Conservation (phyloP, 1,140 invertebrate species). For the Bombus sylvicola region DNA sequence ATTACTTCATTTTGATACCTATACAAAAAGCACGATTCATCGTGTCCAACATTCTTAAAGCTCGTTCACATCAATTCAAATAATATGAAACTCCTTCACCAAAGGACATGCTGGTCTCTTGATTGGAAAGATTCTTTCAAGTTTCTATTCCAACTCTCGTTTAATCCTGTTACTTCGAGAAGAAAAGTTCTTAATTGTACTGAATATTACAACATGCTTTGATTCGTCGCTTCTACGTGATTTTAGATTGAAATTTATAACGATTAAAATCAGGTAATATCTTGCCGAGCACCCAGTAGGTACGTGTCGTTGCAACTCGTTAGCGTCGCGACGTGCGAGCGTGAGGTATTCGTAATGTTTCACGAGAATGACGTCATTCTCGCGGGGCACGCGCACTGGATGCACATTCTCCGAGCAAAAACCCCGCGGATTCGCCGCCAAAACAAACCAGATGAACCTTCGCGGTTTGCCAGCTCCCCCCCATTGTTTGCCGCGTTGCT, state of each 20-base stretch:
- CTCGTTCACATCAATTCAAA: neutral
- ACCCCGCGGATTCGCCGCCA: conserved; percentile 25
- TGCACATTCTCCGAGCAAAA: conserved; percentile 9
- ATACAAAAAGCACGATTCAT: neutral
- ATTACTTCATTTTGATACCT: neutral
- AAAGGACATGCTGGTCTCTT: neutral
- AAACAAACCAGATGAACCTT: conserved; percentile 23
- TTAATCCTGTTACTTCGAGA: too few relatives aligned
- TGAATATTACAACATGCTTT: neutral
- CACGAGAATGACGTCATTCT: conserved; percentile 22
- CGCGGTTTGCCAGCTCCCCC: conserved; percentile 6
- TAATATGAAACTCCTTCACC: too few relatives aligned
- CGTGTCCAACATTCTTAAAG: neutral
- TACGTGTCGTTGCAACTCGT: neutral
- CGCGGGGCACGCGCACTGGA: conserved; percentile 7
- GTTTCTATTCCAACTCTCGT: too few relatives aligned
- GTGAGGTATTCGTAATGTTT: conserved; percentile 15
- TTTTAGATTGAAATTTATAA: neutral
- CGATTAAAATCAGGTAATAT: neutral
- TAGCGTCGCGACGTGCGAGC: neutral
- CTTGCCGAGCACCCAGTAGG: neutral
- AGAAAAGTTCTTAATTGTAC: neutral
- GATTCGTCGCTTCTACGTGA: neutral
- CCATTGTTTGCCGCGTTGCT: neutral
- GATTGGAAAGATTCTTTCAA: neutral